Conservation (phyloP, 2,888 invertebrate genomes). For the Danaus chrysippus region DNA sequence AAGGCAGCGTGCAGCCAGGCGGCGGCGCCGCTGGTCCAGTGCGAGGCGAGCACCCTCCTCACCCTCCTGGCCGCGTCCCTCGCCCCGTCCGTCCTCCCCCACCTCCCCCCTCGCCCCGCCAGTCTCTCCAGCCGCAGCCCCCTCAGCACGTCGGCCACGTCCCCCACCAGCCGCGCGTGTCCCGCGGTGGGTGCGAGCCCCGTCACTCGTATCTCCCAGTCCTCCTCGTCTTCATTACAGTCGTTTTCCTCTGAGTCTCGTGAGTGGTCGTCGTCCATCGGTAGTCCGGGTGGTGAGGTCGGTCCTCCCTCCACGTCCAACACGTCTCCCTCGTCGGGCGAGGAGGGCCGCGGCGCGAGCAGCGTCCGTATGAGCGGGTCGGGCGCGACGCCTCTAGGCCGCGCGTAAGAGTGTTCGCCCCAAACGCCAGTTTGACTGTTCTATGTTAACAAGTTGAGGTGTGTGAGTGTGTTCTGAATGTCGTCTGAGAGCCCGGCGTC, state of each 20-base stretch:
- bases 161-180: constrained; percentile 34
- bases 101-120: constrained; percentile 28
- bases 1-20: constrained; percentile 56
- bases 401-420: constrained; percentile 68
- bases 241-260: constrained; percentile 23
- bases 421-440: constrained; percentile 48
- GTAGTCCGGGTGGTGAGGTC: constrained; percentile 28
- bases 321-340: constrained; percentile 24
- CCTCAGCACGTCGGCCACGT: constrained; percentile 47
- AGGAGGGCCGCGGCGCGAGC: constrained; percentile 39
- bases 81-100: constrained; percentile 28
- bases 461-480: not conserved
- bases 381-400: constrained; percentile 39
- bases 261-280: constrained; percentile 22
- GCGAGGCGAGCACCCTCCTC: constrained; percentile 47
- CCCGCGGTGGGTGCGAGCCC: constrained; percentile 39
- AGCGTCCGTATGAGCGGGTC: constrained; percentile 37
- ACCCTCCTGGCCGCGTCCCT: constrained; percentile 44
- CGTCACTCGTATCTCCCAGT: constrained; percentile 43
- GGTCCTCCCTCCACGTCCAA: constrained; percentile 33
- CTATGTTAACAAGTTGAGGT: constrained; percentile 17
- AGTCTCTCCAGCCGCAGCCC: constrained; percentile 46
- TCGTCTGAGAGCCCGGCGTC: not conserved
- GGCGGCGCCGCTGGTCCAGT: constrained; percentile 39
- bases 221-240: constrained; percentile 43